Evolutionary conservation across 2,888 invertebrate species (phyloP).

Genomic region (Napeogenes sylphis): DNA sequence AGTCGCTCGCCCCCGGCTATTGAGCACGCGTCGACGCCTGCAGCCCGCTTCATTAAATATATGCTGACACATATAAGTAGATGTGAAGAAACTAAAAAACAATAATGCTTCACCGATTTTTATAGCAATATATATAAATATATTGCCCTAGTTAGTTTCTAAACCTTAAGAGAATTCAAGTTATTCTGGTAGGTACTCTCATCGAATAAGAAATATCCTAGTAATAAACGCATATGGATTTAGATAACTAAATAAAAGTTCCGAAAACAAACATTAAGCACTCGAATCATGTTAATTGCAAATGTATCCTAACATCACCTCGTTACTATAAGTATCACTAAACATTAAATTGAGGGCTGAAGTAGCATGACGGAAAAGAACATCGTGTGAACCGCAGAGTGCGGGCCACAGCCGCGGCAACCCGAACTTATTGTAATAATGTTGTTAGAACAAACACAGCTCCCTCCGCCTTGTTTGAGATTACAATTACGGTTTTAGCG

Average conservation of each 20-base stretch:
- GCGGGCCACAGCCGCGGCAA: slow-evolving; percentile 33
- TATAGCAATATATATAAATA: too few relatives aligned
- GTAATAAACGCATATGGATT: too few relatives aligned
- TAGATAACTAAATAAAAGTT: too few relatives aligned
- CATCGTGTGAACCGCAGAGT: slow-evolving; percentile 46
- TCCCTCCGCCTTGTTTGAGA: slow-evolving; percentile 66
- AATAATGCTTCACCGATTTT: neutral
- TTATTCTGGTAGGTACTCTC: too few relatives aligned
- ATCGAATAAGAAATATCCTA: too few relatives aligned
- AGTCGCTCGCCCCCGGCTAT: slow-evolving; percentile 43
- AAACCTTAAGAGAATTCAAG: neutral
- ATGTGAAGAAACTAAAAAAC: neutral
- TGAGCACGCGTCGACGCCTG: slow-evolving; percentile 64
- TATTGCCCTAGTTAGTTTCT: neutral
- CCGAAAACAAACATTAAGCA: neutral
- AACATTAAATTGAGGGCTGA: slow-evolving; percentile 4
- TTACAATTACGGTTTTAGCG: slow-evolving; percentile 78
- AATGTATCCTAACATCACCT: neutral
- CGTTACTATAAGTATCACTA: neutral
- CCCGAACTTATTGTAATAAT: slow-evolving; percentile 77
- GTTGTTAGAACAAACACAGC: slow-evolving; percentile 75
- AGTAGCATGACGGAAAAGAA: slow-evolving; percentile 32
- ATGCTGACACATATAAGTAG: slow-evolving; percentile 5
- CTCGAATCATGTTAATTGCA: neutral
- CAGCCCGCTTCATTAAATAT: slow-evolving; percentile 19